phyloP scores from a whole-genome alignment of 2,113 vertebrate genomes.

The Myrmecophaga tridactyla region DNA sequence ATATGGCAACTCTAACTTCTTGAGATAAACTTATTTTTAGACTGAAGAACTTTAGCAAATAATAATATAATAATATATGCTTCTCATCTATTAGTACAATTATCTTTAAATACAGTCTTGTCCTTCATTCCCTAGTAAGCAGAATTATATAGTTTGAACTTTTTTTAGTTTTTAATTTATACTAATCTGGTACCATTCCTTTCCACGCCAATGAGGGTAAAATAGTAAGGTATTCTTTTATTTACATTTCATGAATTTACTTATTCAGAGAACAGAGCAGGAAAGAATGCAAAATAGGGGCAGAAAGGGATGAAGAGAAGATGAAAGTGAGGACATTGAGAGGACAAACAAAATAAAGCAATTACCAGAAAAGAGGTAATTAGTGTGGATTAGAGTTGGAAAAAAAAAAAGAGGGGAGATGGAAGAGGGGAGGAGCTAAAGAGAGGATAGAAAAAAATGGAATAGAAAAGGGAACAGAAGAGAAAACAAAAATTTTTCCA shows the following conservation, averaged over 20 bases:
- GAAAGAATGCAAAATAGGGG: background rate
- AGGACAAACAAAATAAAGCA: background rate
- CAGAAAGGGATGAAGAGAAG: background rate
- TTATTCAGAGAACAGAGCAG: background rate
- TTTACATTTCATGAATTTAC: background rate
- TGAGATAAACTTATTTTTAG: background rate
- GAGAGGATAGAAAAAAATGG: background rate
- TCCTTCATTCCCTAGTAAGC: background rate
- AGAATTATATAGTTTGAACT: background rate
- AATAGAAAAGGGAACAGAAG: background rate
- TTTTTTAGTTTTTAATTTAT: background rate
- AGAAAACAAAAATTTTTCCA: accelerated
- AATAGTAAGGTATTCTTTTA: background rate
- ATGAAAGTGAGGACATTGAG: background rate
- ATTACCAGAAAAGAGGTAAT: background rate
- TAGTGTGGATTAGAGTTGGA: too few relatives aligned
- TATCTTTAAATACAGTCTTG: background rate
- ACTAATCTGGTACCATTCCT: too few relatives aligned
- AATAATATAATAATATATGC: background rate
- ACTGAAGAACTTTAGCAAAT: background rate
- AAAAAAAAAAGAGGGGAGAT: background rate
- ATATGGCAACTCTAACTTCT: background rate
- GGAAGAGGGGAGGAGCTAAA: background rate
- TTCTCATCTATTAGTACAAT: background rate
- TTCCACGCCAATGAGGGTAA: background rate